Evolutionary conservation across 2,797 vertebrate species (phyloP).

Genomic region (Malurus splendens): DNA sequence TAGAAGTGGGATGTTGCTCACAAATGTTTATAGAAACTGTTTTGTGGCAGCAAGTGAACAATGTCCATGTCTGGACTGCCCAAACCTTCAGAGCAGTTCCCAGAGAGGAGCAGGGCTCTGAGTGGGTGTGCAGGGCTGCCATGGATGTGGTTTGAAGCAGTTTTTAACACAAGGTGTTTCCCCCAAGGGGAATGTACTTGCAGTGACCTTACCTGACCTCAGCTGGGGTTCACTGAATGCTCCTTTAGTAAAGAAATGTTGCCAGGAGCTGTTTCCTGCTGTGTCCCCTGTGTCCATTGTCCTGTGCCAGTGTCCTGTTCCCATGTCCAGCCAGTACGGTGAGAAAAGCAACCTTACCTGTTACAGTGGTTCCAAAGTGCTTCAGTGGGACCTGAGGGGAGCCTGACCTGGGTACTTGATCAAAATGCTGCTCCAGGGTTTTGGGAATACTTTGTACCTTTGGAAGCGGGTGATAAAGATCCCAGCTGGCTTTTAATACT

Average conservation of each 20-base stretch:
- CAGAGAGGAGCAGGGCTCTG: background rate
- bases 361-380: fast-evolving
- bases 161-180: background rate
- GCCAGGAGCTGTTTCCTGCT: background rate
- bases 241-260: background rate
- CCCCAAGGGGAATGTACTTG: background rate
- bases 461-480: background rate
- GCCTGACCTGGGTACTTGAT: background rate
- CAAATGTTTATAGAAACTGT: background rate
- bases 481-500: background rate
- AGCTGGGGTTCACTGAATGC: background rate
- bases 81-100: background rate
- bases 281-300: background rate
- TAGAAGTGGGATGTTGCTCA: background rate
- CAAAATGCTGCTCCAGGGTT: background rate
- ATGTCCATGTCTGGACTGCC: background rate
- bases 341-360: background rate
- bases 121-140: background rate
- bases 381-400: background rate
- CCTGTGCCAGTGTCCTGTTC: too few relatives aligned
- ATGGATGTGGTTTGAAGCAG: background rate
- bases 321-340: fast-evolving
- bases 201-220: background rate
- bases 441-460: background rate
- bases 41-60: background rate